phyloP scores from a whole-genome alignment of 2,888 invertebrate genomes.

The Temnothorax unifasciatus region DNA sequence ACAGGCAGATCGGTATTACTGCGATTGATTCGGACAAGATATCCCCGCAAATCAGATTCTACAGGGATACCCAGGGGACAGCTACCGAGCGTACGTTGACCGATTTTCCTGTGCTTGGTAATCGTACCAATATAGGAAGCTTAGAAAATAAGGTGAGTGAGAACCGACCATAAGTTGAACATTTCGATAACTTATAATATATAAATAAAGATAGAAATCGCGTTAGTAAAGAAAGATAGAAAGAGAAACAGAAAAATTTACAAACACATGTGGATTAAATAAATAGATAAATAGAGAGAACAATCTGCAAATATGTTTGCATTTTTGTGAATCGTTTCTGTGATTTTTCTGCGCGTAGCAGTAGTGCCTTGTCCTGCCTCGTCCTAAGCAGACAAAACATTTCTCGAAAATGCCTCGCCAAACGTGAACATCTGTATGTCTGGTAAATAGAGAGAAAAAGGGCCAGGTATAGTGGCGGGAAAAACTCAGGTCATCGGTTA shows the following conservation, averaged over 20 bases:
- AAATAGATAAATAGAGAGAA: neutral
- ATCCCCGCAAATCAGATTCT: conserved; percentile 88
- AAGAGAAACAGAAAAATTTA: neutral
- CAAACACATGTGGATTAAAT: neutral
- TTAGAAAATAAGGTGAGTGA: conserved; percentile 82
- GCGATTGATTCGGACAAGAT: conserved; percentile 80
- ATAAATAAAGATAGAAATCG: neutral
- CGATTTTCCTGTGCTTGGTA: conserved; percentile 83
- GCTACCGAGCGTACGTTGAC: conserved; percentile 87
- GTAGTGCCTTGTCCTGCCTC: neutral
- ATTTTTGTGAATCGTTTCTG: neutral
- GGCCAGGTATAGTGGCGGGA: conserved; percentile 70
- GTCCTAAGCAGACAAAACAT: conserved; percentile 7
- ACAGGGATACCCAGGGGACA: conserved; percentile 88
- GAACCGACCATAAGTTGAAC: neutral
- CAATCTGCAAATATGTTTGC: neutral
- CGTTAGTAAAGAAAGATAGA: neutral
- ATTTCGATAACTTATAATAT: neutral
- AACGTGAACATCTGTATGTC: conserved; percentile 67
- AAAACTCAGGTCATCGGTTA: conserved; percentile 73
- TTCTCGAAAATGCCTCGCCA: conserved; percentile 60
- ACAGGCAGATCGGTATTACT: conserved; percentile 91
- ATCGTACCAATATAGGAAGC: conserved; percentile 83
- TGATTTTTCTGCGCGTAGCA: neutral
- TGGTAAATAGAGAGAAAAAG: conserved; percentile 77